Conservation (phyloP, 1,140 invertebrate species). For the Euwallacea similis region DNA sequence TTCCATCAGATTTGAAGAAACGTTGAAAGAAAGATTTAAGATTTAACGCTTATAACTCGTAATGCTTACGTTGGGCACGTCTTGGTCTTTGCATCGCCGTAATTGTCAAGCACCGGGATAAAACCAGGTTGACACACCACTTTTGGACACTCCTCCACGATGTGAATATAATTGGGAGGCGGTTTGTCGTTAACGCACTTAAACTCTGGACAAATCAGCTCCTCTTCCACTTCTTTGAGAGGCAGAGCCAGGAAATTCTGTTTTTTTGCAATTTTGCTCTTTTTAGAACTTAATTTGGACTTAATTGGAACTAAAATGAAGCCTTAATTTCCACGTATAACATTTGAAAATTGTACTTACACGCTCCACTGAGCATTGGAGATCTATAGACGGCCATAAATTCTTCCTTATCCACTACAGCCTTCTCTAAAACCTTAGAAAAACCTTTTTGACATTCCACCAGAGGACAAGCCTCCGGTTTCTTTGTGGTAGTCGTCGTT, state of each 20-base stretch:
- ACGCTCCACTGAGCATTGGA: too few relatives aligned
- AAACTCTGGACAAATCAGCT: conserved; percentile 57
- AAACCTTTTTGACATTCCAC: conserved; percentile 62
- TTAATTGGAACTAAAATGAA: conserved; percentile 12
- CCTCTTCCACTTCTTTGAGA: conserved; percentile 34
- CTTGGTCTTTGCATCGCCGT: conserved; percentile 16
- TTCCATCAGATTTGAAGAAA: too few relatives aligned
- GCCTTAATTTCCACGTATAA: not conserved
- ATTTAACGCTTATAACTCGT: too few relatives aligned
- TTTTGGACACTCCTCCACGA: conserved; percentile 56
- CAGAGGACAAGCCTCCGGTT: conserved; percentile 34
- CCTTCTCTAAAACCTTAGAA: conserved; percentile 47
- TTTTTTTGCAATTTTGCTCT: conserved; percentile 1
- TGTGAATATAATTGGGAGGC: conserved; percentile 48
- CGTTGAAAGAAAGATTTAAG: too few relatives aligned
- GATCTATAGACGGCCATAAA: too few relatives aligned
- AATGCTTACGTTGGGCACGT: conserved; percentile 36
- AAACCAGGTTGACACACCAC: conserved; percentile 63
- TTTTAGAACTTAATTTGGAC: conserved; percentile 25
- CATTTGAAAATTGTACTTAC: not conserved
- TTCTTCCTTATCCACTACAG: conserved; percentile 38
- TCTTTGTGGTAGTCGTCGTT: conserved; percentile 34
- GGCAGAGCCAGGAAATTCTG: conserved; percentile 3
- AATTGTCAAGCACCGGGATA: conserved; percentile 45
- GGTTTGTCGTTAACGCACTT: conserved; percentile 57